Base-by-base conservation (phyloP, 2,113 vertebrate genomes). In the Nesospiza acunhae region DNA sequence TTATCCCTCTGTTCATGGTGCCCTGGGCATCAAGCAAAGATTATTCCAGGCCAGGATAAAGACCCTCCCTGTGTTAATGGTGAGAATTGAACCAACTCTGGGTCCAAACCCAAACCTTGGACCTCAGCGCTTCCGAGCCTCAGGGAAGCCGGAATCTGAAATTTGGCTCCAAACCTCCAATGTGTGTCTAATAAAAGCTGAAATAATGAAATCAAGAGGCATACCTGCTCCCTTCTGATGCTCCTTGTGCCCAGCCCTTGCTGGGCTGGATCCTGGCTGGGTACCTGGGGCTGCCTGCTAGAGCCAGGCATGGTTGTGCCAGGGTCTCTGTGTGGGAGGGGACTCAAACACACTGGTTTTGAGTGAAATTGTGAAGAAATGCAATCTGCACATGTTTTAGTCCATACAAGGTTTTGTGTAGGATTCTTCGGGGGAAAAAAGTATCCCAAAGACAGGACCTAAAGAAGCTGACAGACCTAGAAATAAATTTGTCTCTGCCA, bases 131-230 rank as follows among this genome's bases (percentile, higher is more conserved):
- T 94, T 84, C 70, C 1, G 0, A 89, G 49, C 81, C 81, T 89
- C 60, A 56, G 93, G 92, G 75, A 96, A 73, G 58, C 70, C 4
- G 0, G 81, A 60, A 82, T 91, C 60, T 68, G 60, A 91, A 84
- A 56, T 62, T 72, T 93, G 87, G 87, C 84, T 95, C 31, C 31
- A 60, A 10, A 67, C 27, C 46, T 79, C 44, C 37, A 37, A 1
- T 13, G 9, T 47, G 46, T 84, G 62, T 83, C 66, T 84, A 73
- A 90, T 85, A 82, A 94, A 78, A 66, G 58, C 82, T 89, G 69
- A 63, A 91, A 59, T 81, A 78, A 70, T 94, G 56, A 46, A 92
- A 70, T 59, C 0, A 1, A 91, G 47, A 42, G 52, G 13, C 35
- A 55, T 87, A 87, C 81, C 81, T 53, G 9, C 24, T 84, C 33